These are phyloP conservation scores for Ctenoplectra terminalis DNA, from an alignment of 1,140 invertebrate genomes.

Conservation along the genomic window DNA sequence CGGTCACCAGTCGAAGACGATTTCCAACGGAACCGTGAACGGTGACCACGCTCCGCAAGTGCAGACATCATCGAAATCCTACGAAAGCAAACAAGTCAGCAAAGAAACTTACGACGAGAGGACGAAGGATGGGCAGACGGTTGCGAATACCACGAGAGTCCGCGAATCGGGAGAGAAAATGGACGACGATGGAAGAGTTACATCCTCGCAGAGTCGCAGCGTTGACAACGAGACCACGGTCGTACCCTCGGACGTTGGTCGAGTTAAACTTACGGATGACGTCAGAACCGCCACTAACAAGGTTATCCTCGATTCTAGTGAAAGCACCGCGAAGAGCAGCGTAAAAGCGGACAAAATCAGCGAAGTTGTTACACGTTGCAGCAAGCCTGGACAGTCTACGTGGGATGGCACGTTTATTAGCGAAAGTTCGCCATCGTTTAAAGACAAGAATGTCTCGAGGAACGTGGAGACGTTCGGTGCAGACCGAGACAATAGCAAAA, in stretches of 20 bases:
- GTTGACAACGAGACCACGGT: constrained; percentile 68
- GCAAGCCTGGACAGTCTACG: constrained; percentile 79
- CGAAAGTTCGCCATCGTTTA: constrained; percentile 6
- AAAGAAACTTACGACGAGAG: constrained; percentile 61
- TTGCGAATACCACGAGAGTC: constrained; percentile 64
- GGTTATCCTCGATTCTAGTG: constrained; percentile 12
- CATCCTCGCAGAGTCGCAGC: constrained; percentile 63
- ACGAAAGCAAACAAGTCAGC: constrained; percentile 63
- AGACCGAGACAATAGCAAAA: constrained; percentile 3
- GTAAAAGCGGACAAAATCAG: neutral
- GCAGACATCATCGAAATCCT: constrained; percentile 56
- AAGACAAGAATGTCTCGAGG: neutral
- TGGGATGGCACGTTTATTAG: constrained; percentile 68
- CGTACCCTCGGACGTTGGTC: constrained; percentile 6
- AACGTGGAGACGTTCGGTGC: constrained; percentile 14
- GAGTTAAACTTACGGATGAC: constrained; percentile 42
- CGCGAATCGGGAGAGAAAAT: constrained; percentile 60
- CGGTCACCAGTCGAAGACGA: constrained; percentile 5
- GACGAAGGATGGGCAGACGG: constrained; percentile 69
- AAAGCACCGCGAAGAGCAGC: constrained; percentile 23
- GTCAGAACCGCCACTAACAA: constrained; percentile 29
- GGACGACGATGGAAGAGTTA: constrained; percentile 72
- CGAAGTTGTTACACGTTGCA: constrained; percentile 34
- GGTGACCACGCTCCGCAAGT: neutral
- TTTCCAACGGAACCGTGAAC: constrained; percentile 6